A percentile compares a stretch with the other conserved stretches of the same genome.
These are phyloP conservation scores for Perca fluviatilis DNA, from an alignment of 2,113 vertebrate species.

Conservation along the genomic window DNA sequence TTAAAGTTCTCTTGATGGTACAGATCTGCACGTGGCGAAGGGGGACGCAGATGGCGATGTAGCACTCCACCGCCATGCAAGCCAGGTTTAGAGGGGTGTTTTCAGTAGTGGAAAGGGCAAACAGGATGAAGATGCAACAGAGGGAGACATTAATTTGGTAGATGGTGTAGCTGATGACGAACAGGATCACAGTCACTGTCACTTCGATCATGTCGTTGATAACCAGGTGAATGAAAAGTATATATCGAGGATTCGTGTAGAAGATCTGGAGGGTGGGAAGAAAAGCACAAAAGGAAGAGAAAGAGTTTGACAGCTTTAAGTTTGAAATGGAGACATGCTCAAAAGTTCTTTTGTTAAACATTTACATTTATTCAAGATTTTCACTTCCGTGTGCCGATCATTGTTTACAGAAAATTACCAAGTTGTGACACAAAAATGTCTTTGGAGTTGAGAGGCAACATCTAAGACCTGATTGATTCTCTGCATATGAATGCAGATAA, in stretches of 20 bases:
- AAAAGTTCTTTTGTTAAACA: too few species aligned
- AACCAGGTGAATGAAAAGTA: constrained; percentile 78
- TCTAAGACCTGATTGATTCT: too few species aligned
- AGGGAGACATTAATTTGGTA: constrained; percentile 48
- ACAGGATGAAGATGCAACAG: constrained; percentile 46
- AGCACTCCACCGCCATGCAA: constrained; percentile 83
- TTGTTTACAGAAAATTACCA: too few species aligned
- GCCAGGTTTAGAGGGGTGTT: constrained; percentile 82
- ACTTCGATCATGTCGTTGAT: constrained; percentile 80
- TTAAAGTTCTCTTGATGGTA: constrained; percentile 64
- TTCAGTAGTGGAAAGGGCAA: constrained; percentile 58
- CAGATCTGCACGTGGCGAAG: constrained; percentile 76
- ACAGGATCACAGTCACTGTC: constrained; percentile 56
- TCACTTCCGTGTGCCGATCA: too few species aligned
- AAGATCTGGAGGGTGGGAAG: constrained; percentile 54
- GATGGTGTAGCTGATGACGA: constrained; percentile 69
- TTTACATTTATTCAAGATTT: too few species aligned
- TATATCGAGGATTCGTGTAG: constrained; percentile 74
- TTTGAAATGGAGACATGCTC: too few species aligned
- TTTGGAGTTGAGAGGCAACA: too few species aligned
- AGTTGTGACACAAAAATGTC: too few species aligned
- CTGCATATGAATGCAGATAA: too few species aligned
- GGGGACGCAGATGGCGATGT: constrained; percentile 80
- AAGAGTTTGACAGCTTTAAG: too few species aligned
- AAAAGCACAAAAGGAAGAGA: neutral